Percentiles rank a stretch among this genome's conserved stretches.
Conservation (phyloP, 2,113 vertebrate genomes). For the Plecotus auritus region DNA sequence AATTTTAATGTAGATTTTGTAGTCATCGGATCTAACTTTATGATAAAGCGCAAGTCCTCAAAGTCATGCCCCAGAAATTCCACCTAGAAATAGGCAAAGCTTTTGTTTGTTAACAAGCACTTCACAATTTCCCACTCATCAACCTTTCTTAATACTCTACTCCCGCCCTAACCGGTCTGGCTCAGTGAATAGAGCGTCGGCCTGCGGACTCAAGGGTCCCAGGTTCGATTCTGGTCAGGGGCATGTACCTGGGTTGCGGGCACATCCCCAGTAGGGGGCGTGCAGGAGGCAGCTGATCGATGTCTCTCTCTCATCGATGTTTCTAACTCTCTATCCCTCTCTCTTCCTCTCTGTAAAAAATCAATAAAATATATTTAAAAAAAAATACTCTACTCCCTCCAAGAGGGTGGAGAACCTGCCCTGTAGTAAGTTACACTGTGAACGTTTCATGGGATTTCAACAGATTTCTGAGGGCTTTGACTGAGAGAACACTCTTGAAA, state of each 20-base stretch:
- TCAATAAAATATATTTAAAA: no score
- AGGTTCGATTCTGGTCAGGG: no score
- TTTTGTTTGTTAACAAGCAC: neutral
- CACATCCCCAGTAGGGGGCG: no score
- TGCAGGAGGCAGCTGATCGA: no score
- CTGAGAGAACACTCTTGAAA: neutral
- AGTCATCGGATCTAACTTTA: constrained; percentile 12
- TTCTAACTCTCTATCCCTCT: no score
- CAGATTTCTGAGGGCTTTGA: neutral
- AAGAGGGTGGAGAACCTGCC: neutral
- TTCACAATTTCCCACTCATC: neutral
- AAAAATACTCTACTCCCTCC: no score
- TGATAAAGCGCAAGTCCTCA: neutral
- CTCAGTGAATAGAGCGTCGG: no score
- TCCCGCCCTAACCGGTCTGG: no score
- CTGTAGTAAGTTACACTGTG: neutral
- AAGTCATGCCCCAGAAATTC: neutral
- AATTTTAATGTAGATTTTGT: neutral
- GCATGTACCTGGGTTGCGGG: no score
- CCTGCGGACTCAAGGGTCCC: no score
- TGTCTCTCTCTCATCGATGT: no score
- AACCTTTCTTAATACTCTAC: neutral
- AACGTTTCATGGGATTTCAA: neutral
- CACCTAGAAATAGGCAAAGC: neutral
- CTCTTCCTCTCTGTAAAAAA: no score